Base-by-base conservation (phyloP, 2,797 vertebrate genomes). In the Myotis vivesi region DNA sequence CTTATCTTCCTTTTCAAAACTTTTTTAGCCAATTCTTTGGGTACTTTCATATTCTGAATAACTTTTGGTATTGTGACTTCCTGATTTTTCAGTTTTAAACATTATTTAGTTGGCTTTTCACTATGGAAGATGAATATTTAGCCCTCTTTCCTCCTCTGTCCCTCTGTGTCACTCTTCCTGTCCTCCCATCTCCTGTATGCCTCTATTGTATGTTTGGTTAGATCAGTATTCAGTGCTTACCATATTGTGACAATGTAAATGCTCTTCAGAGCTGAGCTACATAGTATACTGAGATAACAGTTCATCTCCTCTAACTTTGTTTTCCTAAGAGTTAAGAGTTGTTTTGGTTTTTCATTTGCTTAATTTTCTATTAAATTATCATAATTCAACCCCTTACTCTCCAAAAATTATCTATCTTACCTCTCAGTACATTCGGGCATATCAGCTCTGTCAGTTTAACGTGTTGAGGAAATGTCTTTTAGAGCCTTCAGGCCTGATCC, bases 331-430 rank as follows among this genome's bases (percentile, higher is more conserved):
- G 30, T 82, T 87, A 51, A 44, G 57, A 33, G 46, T 72, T 85
- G 38, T 55, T 57, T 84, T 95, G n/a, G 19, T 75, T 90, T 95
- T 57, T 68, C 46, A 44, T 44, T 93, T 83, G 59, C 41, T 95
- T 72, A 57, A 72, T 89, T 53, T 96, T 91, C 59, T 71, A 33
- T 90, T 68, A 84, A 69, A 64, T 87, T 33, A 73, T 77, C 62
- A 28, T 55, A 93, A 77, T 77, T 79, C 49, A 88, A 88, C 13
- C 6, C 38, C 41, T 6, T 38, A 46, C 2, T 36, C n/a, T 30
- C 17, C 28, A 28, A 23, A 83, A 90, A 44, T 53, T 9, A 30
- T 44, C 53, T 73, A 17, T 73, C 12, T 46, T 25, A 8, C 20
- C n/a, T 66, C 25, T 68, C 11, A 33, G 30, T 55, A 28, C 38